Conservation (phyloP, 2,888 invertebrate genomes). For the Dasysyrphus tricinctus region DNA sequence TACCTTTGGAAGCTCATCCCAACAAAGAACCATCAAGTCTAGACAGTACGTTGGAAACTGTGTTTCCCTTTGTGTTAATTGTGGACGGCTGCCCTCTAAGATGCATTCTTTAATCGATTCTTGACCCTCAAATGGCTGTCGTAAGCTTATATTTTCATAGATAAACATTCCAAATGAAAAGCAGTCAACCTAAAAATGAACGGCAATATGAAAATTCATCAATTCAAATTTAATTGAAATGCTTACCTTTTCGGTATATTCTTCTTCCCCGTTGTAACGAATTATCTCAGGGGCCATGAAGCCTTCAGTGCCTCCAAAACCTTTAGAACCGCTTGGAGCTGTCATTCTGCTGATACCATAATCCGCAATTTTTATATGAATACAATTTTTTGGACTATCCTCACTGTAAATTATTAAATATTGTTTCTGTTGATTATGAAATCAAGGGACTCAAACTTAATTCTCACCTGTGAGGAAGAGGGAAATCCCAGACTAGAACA, state of each 20-base stretch:
- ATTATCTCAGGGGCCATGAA: slow-evolving; percentile 99
- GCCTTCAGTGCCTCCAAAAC: slow-evolving; percentile 99
- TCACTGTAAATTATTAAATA: slow-evolving; percentile 80
- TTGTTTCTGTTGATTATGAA: neutral
- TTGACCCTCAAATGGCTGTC: slow-evolving; percentile 97
- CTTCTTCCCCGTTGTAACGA: slow-evolving; percentile 98
- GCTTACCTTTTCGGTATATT: slow-evolving; percentile 96
- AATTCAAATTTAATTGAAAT: neutral
- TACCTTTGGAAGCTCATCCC: slow-evolving; percentile 92
- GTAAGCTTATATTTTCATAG: slow-evolving; percentile 96
- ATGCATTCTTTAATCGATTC: slow-evolving; percentile 99
- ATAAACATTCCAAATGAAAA: slow-evolving; percentile 99
- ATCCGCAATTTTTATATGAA: slow-evolving; percentile 97
- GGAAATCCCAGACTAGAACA: slow-evolving; percentile 98
- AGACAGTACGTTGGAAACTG: slow-evolving; percentile 94
- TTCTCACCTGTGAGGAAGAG: slow-evolving; percentile 86
- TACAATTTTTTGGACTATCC: slow-evolving; percentile 87
- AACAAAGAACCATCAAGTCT: slow-evolving; percentile 97
- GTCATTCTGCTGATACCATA: slow-evolving; percentile 96
- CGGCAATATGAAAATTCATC: neutral
- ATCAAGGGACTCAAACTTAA: slow-evolving; percentile 60
- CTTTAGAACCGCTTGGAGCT: slow-evolving; percentile 95
- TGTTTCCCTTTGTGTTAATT: slow-evolving; percentile 92
- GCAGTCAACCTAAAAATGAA: slow-evolving; percentile 91
- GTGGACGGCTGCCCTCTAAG: slow-evolving; percentile 96